Conservation (phyloP, 2,888 invertebrate genomes). For the Apamea monoglypha region DNA sequence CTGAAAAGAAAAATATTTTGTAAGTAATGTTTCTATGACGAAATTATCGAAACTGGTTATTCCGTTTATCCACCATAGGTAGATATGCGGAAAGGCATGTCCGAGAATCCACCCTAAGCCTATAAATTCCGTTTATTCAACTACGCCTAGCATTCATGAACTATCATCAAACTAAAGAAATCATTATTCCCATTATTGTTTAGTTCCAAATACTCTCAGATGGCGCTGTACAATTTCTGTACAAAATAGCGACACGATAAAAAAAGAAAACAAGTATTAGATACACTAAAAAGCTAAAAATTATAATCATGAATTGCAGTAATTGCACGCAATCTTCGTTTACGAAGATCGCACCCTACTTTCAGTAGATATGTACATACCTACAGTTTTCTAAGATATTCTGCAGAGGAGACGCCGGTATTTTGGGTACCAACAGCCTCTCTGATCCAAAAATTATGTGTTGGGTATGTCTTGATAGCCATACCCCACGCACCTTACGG, state of each 20-base stretch:
- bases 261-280: background rate
- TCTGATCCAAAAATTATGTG: slow-evolving; percentile 93
- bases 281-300: background rate
- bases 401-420: slow-evolving; percentile 91
- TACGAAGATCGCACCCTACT: background rate
- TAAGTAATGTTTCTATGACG: background rate
- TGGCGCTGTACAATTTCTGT: background rate
- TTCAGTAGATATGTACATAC: background rate
- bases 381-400: background rate
- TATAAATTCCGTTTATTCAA: background rate
- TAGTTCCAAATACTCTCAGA: background rate
- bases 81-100: too few relatives aligned
- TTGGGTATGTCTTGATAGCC: slow-evolving; percentile 96
- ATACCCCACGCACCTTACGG: slow-evolving; percentile 92
- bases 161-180: too few relatives aligned
- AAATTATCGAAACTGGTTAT: background rate
- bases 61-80: background rate
- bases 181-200: background rate
- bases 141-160: background rate
- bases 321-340: background rate
- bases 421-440: slow-evolving; percentile 94
- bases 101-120: background rate
- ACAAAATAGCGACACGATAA: background rate
- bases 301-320: background rate
- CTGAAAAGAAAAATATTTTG: background rate